phyloP scores from a whole-genome alignment of 2,113 vertebrate genomes.

The Myrmophylax atrothorax region DNA sequence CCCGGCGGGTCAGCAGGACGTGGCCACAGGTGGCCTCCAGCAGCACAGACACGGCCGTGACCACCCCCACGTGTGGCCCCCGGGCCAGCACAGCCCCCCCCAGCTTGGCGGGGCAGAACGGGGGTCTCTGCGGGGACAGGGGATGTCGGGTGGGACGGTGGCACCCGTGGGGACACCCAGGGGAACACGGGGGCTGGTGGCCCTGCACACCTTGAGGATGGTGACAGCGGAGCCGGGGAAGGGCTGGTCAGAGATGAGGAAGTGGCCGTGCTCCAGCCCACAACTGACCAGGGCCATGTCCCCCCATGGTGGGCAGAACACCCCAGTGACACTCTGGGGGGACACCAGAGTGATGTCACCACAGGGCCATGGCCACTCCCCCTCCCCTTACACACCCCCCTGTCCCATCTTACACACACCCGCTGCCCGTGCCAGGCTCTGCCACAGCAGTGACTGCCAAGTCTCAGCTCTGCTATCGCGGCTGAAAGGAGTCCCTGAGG shows the following conservation, averaged over 20 bases:
- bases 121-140: not conserved
- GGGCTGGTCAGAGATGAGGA: not conserved
- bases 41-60: not conserved
- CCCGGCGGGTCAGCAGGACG: not conserved
- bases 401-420: no score
- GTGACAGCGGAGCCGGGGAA: not conserved
- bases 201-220: not conserved
- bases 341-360: not conserved
- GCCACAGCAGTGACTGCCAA: no score
- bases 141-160: not conserved
- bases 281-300: not conserved
- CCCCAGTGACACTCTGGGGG: not conserved
- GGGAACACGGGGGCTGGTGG: not conserved
- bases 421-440: no score
- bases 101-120: not conserved
- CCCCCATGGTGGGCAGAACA: not conserved
- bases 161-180: no score
- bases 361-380: not conserved
- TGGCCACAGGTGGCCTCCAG: not conserved
- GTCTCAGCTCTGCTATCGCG: no score
- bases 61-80: not conserved
- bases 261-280: not conserved
- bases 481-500: no score
- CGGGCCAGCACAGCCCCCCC: accelerated
- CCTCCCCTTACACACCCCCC: no score